Evolutionary conservation across 1,140 invertebrate genomes (phyloP).

Genomic region (Zelostemma sp.): DNA sequence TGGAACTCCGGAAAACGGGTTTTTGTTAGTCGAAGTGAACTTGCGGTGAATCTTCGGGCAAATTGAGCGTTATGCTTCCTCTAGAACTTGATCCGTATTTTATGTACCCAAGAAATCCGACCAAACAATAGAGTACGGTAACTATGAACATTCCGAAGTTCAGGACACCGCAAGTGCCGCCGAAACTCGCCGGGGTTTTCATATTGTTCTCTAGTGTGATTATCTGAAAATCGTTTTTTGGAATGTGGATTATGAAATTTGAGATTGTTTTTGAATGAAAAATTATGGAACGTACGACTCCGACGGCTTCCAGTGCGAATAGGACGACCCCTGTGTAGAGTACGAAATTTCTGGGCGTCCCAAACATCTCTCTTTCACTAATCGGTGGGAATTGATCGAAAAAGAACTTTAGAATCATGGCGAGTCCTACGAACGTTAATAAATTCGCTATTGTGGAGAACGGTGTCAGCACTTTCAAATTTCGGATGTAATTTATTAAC

Average conservation of each 20-base stretch:
- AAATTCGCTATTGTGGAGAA: conserved; percentile 86
- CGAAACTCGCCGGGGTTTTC: conserved; percentile 80
- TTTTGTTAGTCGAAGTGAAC: conserved; percentile 58
- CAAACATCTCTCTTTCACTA: conserved; percentile 72
- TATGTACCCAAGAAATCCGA: conserved; percentile 87
- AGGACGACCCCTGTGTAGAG: conserved; percentile 89
- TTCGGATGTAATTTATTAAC: conserved; percentile 80
- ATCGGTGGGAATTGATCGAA: conserved; percentile 74
- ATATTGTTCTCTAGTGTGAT: conserved; percentile 89
- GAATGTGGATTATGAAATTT: background rate
- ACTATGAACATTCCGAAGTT: conserved; percentile 84
- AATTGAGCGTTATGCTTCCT: conserved; percentile 80
- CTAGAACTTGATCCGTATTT: conserved; percentile 76
- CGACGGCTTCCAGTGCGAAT: conserved; percentile 91
- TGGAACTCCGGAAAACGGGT: background rate
- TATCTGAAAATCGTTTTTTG: conserved; percentile 71
- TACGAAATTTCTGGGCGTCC: conserved; percentile 73
- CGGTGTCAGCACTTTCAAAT: conserved; percentile 83
- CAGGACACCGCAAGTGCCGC: conserved; percentile 79
- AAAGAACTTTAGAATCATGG: conserved; percentile 79
- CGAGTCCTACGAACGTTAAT: conserved; percentile 78
- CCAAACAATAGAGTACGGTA: conserved; percentile 78
- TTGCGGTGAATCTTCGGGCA: conserved; percentile 69
- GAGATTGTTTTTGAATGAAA: background rate
- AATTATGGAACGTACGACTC: conserved; percentile 80